Conservation (phyloP, 2,113 vertebrate genomes). For the Oplegnathus fasciatus region DNA sequence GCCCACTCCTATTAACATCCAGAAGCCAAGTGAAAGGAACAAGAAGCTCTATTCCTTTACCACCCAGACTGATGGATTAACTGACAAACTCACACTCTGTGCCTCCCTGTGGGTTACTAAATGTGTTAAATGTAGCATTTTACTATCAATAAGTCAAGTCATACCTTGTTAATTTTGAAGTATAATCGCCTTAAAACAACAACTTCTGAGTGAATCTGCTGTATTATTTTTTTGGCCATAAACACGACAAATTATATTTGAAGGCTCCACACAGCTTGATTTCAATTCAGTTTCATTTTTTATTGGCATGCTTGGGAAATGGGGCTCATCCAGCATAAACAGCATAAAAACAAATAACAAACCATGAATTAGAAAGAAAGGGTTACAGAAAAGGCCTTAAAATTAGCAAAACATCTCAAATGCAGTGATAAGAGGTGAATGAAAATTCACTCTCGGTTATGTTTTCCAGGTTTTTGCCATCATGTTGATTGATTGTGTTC, state of each 20-base stretch:
- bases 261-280: not conserved
- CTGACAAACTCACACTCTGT: constrained; percentile 11
- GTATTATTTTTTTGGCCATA: not conserved
- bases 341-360: not conserved
- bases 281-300: not conserved
- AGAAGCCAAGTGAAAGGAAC: constrained; percentile 56
- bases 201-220: not conserved
- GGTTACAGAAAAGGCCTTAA: not conserved
- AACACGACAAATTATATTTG: not conserved
- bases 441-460: not conserved
- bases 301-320: not conserved
- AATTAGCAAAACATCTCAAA: not conserved
- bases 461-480: not conserved
- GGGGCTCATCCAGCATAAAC: not conserved
- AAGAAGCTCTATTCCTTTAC: constrained; percentile 47
- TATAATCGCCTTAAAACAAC: not conserved
- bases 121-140: constrained; percentile 22
- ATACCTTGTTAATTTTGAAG: constrained; percentile 9
- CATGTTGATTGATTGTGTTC: not conserved
- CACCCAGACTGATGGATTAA: constrained; percentile 31
- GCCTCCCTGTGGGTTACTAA: not conserved
- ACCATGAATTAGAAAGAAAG: not conserved
- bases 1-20: constrained; percentile 64
- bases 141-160: not conserved
- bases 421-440: not conserved